Evolutionary conservation across 37 sponge, comb jelly and placozoan species (phyloP).

Genomic region (Spongilla lacustris): DNA sequence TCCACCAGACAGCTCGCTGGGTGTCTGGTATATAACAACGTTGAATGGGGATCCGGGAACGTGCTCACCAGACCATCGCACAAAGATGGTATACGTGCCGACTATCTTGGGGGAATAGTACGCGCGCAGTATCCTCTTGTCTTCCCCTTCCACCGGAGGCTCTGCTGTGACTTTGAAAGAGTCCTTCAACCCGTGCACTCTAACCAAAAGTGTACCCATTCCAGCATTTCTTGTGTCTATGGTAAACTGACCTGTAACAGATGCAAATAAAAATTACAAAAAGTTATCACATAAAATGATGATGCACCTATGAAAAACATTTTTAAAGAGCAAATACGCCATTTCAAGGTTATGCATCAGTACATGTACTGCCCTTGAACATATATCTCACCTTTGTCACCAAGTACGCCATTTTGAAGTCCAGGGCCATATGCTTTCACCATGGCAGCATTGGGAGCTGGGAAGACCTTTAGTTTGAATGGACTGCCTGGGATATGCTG

Average conservation of each 20-base stretch:
- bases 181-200: constrained; percentile 85
- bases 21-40: constrained; percentile 38
- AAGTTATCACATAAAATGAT: too few species aligned
- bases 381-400: constrained; percentile 47
- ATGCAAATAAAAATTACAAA: too few species aligned
- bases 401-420: constrained; percentile 36
- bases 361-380: too few species aligned
- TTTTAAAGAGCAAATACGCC: too few species aligned
- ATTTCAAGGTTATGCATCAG: too few species aligned
- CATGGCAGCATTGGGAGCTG: constrained; percentile 73
- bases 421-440: constrained; percentile 90
- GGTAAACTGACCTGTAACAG: constrained; percentile 62
- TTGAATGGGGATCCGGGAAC: constrained; percentile 84
- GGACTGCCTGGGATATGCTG: constrained; percentile 83
- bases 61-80: constrained; percentile 76
- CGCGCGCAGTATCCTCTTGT: constrained; percentile 65
- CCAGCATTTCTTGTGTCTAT: constrained; percentile 89
- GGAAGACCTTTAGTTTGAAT: constrained; percentile 74
- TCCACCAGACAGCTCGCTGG: background rate
- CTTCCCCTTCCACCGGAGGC: constrained; percentile 15
- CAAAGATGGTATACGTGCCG: constrained; percentile 68
- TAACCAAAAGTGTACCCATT: constrained; percentile 80
- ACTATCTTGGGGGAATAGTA: constrained; percentile 62
- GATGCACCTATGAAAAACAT: too few species aligned
- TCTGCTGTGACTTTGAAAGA: constrained; percentile 77